These are phyloP conservation scores for Sussaba pulchella DNA, from an alignment of 2,888 invertebrate species.

Conservation along the genomic window DNA sequence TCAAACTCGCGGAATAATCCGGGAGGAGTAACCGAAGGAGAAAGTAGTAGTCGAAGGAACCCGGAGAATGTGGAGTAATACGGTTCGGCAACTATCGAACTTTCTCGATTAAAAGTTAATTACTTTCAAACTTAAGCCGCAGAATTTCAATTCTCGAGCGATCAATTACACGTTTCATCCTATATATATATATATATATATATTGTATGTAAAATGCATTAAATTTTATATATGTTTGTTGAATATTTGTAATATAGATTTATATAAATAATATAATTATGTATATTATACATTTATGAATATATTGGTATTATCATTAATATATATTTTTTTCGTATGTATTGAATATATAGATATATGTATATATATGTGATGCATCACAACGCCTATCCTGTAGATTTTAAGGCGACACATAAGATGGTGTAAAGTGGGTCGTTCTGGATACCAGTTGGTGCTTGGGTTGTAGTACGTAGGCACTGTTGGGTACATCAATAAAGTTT, in stretches of 20 bases:
- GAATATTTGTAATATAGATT: too few relatives aligned
- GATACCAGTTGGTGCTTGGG: slow-evolving; percentile 29
- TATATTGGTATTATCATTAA: too few relatives aligned
- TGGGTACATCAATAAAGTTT: too few relatives aligned
- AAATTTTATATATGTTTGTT: too few relatives aligned
- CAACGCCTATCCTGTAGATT: not conserved
- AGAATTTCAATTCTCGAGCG: slow-evolving; percentile 80
- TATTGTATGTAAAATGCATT: too few relatives aligned
- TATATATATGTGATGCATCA: not conserved
- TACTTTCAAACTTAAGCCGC: slow-evolving; percentile 79
- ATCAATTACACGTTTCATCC: slow-evolving; percentile 73
- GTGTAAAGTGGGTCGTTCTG: not conserved
- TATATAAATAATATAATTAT: too few relatives aligned
- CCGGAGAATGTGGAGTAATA: slow-evolving; percentile 58
- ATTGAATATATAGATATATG: too few relatives aligned
- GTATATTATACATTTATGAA: too few relatives aligned
- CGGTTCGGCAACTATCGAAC: slow-evolving; percentile 75
- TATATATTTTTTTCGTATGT: too few relatives aligned
- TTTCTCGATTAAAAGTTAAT: slow-evolving; percentile 82
- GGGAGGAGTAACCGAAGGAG: slow-evolving; percentile 44
- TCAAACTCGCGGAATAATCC: slow-evolving; percentile 26
- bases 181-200: not conserved
- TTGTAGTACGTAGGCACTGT: not conserved
- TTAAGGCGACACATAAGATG: not conserved
- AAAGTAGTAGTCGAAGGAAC: slow-evolving; percentile 41